Evolutionary conservation across 2,888 invertebrate species (phyloP).

Genomic region (Andrena minutula): DNA sequence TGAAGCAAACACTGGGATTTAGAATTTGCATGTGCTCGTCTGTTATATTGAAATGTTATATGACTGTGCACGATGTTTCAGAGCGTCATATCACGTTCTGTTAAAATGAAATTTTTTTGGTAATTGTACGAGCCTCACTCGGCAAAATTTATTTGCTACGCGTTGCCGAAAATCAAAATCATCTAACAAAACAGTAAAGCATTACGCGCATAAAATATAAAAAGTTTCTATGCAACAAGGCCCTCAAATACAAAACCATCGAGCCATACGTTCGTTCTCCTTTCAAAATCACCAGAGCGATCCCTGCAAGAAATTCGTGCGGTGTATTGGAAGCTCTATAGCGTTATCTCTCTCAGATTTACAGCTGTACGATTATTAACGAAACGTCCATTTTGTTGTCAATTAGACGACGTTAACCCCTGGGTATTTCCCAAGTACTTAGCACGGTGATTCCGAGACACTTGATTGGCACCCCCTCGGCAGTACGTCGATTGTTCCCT

Average conservation of each 20-base stretch:
- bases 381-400: slow-evolving; percentile 11
- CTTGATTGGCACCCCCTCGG: neutral
- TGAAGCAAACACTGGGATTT: neutral
- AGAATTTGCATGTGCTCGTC: neutral
- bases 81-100: neutral
- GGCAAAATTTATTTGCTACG: no score
- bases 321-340: no score
- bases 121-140: no score
- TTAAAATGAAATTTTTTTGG: neutral
- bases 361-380: slow-evolving; percentile 1
- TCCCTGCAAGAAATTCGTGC: no score
- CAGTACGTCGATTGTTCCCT: slow-evolving; percentile 20
- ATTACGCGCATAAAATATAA: no score
- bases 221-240: no score
- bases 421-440: slow-evolving; percentile 20
- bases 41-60: neutral
- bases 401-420: slow-evolving; percentile 31
- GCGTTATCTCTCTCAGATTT: neutral
- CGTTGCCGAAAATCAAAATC: no score
- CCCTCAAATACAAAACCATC: no score
- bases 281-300: no score
- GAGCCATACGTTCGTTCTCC: no score
- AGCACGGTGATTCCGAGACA: slow-evolving; percentile 10
- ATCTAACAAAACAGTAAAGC: no score
- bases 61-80: neutral